Conservation (phyloP, 2,797 vertebrate species). For the Xenentodon cancila region DNA sequence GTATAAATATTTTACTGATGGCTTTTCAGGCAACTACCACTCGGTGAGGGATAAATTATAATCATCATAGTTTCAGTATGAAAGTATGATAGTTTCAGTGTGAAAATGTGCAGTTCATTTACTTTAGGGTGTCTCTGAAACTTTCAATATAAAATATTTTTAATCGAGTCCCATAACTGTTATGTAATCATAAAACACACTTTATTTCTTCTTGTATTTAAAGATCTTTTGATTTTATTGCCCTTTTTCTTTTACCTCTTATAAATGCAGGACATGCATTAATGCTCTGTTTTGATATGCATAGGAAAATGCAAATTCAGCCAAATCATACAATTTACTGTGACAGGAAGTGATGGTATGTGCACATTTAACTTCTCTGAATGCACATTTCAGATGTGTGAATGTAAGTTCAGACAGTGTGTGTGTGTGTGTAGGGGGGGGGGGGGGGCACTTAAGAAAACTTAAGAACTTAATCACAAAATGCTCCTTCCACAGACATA, state of each 20-base stretch:
- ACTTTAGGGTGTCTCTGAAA: too few relatives aligned
- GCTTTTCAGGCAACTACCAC: conserved; percentile 1
- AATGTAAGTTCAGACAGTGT: too few relatives aligned
- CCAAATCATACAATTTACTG: not conserved
- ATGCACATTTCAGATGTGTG: not conserved
- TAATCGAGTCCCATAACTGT: too few relatives aligned
- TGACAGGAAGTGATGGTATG: not conserved
- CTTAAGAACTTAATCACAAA: not conserved
- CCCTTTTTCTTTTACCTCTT: not conserved
- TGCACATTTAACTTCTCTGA: not conserved
- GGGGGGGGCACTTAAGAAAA: too few relatives aligned
- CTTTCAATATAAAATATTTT: too few relatives aligned
- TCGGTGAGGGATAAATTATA: not conserved
- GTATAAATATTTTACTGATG: conserved; percentile 20
- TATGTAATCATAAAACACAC: too few relatives aligned
- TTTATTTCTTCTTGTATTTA: not conserved
- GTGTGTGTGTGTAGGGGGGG: too few relatives aligned
- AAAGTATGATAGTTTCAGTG: not conserved
- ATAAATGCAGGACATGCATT: not conserved
- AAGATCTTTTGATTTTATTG: not conserved
- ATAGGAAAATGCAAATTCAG: not conserved
- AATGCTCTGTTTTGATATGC: not conserved
- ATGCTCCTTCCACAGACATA: not conserved
- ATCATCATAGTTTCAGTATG: not conserved
- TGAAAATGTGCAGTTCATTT: too few relatives aligned